Conservation (phyloP, 1,140 invertebrate species). For the Drosophila pectinifera region DNA sequence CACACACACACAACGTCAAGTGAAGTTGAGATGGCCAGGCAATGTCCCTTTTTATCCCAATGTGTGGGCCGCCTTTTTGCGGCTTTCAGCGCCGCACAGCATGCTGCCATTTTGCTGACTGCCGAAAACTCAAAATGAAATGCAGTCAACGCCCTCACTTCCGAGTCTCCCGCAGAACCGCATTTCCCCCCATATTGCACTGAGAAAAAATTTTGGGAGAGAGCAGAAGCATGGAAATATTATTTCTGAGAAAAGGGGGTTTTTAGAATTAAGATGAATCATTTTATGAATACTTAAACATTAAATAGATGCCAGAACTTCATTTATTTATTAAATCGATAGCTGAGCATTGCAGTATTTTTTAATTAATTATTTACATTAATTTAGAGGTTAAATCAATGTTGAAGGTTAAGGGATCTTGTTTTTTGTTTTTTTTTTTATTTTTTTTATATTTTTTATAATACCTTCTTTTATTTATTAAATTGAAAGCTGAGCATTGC, state of each 20-base stretch:
- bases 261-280: not conserved
- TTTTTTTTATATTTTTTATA: no score
- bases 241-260: not conserved
- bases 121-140: constrained; percentile 65
- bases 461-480: no score
- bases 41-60: constrained; percentile 5
- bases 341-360: no score
- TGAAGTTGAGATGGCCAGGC: constrained; percentile 29
- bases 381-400: no score
- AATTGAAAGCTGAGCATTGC: no score
- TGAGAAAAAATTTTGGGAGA: not conserved
- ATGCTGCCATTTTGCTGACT: constrained; percentile 70
- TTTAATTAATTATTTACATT: no score
- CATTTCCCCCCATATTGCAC: not conserved
- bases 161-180: constrained; percentile 27
- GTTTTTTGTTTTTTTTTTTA: no score
- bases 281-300: no score
- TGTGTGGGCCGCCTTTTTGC: constrained; percentile 17
- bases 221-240: no score
- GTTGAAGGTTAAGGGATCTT: no score
- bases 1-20: constrained; percentile 1
- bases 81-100: constrained; percentile 55
- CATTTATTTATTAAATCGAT: no score
- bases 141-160: constrained; percentile 58
- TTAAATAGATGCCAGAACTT: no score